Evolutionary conservation across 2,113 vertebrate species (phyloP).

Genomic region (Himantopus leucocephalus): DNA sequence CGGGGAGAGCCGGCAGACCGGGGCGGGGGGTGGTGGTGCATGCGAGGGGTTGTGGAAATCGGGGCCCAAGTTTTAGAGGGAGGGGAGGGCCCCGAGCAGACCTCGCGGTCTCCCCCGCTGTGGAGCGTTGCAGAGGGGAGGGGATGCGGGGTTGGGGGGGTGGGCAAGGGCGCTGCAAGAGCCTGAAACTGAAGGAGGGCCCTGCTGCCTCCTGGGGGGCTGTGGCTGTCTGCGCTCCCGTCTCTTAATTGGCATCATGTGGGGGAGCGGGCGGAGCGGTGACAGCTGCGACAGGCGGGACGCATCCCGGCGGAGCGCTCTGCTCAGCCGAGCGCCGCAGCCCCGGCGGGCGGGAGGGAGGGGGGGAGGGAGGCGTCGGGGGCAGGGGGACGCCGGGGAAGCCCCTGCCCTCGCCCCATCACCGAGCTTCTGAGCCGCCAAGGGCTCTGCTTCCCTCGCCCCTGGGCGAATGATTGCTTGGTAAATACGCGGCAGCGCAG

Average conservation of each 20-base stretch:
- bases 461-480: no score
- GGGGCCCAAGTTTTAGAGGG: not conserved
- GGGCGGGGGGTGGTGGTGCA: not conserved
- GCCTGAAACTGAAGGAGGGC: not conserved
- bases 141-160: not conserved
- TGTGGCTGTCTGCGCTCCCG: not conserved
- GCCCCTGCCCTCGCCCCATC: not conserved
- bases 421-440: not conserved
- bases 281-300: conserved; percentile 32
- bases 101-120: not conserved
- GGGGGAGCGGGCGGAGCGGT: conserved; percentile 20
- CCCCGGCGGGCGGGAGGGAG: not conserved
- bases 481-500: not conserved
- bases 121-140: not conserved
- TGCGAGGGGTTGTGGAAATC: not conserved
- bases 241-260: conserved; percentile 30
- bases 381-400: not conserved
- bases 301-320: not conserved
- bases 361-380: not conserved
- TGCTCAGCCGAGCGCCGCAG: not conserved
- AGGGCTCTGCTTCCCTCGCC: not conserved
- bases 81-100: not conserved
- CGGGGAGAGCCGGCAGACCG: not conserved
- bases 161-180: not conserved
- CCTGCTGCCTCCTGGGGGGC: not conserved